Conservation (phyloP, 2,888 invertebrate species). For the Teleogryllus oceanicus region DNA sequence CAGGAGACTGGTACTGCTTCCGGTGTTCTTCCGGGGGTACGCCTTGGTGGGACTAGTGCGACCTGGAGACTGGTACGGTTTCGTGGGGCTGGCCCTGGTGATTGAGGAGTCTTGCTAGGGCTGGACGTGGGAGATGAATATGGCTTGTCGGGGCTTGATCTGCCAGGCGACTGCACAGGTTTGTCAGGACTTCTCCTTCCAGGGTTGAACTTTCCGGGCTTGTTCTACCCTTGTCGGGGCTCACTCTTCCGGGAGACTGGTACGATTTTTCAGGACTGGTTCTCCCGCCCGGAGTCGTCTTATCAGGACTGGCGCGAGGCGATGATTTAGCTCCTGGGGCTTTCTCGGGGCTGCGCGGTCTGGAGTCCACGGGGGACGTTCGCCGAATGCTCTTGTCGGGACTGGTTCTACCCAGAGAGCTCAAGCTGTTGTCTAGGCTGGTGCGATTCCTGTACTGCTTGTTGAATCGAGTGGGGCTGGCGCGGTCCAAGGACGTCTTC, state of each 20-base stretch:
- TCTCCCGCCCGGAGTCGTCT: slow-evolving; percentile 31
- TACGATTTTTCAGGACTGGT: slow-evolving; percentile 37
- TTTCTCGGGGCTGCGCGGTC: slow-evolving; percentile 37
- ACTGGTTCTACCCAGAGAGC: slow-evolving; percentile 28
- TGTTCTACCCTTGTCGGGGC: slow-evolving; percentile 29
- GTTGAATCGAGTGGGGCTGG: slow-evolving; percentile 33
- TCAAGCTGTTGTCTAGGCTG: slow-evolving; percentile 35
- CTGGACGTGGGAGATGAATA: too few relatives aligned
- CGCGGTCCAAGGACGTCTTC: slow-evolving; percentile 44
- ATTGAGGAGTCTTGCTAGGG: neutral
- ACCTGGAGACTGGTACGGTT: slow-evolving; percentile 18
- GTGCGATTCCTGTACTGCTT: slow-evolving; percentile 32
- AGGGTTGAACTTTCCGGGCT: slow-evolving; percentile 18
- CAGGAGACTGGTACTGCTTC: slow-evolving; percentile 21
- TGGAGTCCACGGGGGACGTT: slow-evolving; percentile 38
- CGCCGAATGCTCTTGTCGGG: neutral
- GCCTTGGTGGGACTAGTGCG: slow-evolving; percentile 37
- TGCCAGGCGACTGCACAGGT: slow-evolving; percentile 19
- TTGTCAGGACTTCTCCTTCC: slow-evolving; percentile 31
- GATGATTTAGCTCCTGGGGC: slow-evolving; percentile 37
- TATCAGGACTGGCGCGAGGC: slow-evolving; percentile 35
- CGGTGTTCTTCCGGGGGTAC: neutral
- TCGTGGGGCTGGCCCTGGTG: neutral
- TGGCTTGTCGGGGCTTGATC: neutral
- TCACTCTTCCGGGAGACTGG: slow-evolving; percentile 29